Conservation (phyloP, 2,888 invertebrate genomes). For the Netelia fuscicornis region DNA sequence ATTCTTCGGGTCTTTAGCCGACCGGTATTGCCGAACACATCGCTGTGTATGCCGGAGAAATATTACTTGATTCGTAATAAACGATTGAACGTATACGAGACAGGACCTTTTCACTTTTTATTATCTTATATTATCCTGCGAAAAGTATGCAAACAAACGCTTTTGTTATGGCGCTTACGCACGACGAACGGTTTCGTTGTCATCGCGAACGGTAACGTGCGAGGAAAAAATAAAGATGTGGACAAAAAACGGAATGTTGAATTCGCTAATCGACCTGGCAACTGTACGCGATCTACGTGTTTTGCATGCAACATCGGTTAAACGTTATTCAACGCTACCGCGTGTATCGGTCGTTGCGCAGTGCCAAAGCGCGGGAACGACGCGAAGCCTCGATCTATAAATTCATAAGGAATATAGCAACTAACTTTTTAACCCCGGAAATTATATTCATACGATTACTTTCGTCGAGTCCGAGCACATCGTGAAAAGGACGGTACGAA, state of each 20-base stretch:
- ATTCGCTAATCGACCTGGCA: conserved; percentile 35
- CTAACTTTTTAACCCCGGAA: conserved; percentile 42
- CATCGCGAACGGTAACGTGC: neutral
- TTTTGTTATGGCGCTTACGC: neutral
- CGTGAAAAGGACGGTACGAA: neutral
- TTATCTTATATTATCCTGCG: conserved; percentile 1
- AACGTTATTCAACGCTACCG: conserved; percentile 34
- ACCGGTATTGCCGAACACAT: neutral
- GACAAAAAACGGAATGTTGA: conserved; percentile 3
- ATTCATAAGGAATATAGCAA: conserved; percentile 44
- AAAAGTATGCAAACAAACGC: neutral
- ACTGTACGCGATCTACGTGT: conserved; percentile 3
- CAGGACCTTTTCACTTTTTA: conserved; percentile 59
- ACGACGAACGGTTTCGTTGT: conserved; percentile 5
- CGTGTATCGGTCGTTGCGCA: neutral
- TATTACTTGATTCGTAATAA: conserved; percentile 60
- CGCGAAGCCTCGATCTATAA: conserved; percentile 36
- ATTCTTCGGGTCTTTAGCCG: neutral
- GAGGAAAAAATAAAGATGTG: conserved; percentile 14
- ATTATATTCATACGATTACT: conserved; percentile 51
- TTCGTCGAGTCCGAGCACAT: conserved; percentile 2
- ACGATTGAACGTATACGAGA: conserved; percentile 23
- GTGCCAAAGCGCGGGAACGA: neutral
- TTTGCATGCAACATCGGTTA: conserved; percentile 44
- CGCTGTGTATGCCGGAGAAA: neutral